Percentiles rank a stretch among this genome's conserved stretches.
phyloP scores from a whole-genome alignment of 2,113 vertebrate genomes.

The Abramis brama region DNA sequence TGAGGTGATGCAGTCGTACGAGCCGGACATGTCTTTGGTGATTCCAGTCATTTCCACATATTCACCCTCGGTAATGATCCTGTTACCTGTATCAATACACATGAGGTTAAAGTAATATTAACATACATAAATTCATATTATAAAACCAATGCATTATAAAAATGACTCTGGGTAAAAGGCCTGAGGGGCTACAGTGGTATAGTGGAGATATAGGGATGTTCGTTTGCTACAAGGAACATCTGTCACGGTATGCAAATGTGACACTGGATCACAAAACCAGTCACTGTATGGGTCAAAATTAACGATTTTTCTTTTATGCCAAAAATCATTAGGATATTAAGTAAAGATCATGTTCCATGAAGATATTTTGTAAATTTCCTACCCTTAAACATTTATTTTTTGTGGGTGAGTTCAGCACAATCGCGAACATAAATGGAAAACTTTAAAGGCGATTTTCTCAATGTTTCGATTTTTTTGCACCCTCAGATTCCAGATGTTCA shows the following conservation, averaged over 20 bases:
- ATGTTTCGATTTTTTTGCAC: too few species aligned
- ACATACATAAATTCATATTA: not conserved
- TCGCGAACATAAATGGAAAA: too few species aligned
- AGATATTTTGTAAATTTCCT: too few species aligned
- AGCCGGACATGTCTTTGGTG: constrained; percentile 93
- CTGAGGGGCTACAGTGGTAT: not conserved
- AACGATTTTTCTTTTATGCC: too few species aligned
- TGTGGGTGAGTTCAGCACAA: too few species aligned
- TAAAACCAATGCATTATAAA: not conserved
- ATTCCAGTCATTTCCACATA: constrained; percentile 90
- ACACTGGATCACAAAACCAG: too few species aligned
- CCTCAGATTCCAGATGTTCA: too few species aligned
- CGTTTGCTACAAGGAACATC: not conserved
- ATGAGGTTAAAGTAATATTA: not conserved
- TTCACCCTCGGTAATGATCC: constrained; percentile 89
- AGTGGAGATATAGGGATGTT: not conserved
- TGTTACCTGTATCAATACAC: constrained; percentile 72
- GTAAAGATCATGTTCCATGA: too few species aligned
- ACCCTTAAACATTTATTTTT: too few species aligned
- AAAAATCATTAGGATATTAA: too few species aligned
- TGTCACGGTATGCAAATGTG: not conserved
- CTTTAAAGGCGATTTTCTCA: too few species aligned
- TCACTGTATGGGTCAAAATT: too few species aligned
- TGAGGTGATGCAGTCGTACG: constrained; percentile 91
- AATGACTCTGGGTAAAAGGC: not conserved